Conservation (phyloP, 1,140 invertebrate genomes). For the Anadara kagoshimensis region DNA sequence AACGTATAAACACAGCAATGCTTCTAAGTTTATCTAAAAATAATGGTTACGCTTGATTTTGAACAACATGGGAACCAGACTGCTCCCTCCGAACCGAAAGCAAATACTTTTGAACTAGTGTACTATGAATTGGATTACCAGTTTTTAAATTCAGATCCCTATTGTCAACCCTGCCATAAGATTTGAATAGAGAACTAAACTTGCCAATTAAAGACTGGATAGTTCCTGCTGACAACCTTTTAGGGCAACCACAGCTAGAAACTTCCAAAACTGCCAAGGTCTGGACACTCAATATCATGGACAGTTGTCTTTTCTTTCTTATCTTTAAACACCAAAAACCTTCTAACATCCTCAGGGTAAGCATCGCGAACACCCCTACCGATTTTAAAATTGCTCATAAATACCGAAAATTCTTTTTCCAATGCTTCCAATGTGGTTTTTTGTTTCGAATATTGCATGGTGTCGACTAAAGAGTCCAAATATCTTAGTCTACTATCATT, state of each 20-base stretch:
- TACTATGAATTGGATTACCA: background rate
- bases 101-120: background rate
- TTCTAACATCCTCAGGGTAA: background rate
- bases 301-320: background rate
- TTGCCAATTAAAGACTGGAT: no score
- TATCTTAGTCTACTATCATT: no score
- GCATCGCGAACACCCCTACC: background rate
- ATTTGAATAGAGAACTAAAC: no score
- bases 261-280: no score
- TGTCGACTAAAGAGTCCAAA: no score
- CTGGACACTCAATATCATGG: no score
- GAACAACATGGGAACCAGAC: background rate
- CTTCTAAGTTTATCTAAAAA: background rate
- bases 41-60: background rate
- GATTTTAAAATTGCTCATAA: background rate
- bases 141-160: background rate
- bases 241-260: background rate
- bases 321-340: background rate
- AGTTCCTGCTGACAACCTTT: background rate
- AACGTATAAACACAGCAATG: background rate
- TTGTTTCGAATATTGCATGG: no score
- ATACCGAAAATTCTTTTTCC: background rate
- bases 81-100: background rate
- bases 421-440: no score
- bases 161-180: no score